Evolutionary conservation across 2,797 vertebrate species (phyloP).

Genomic region (Gobio occitaniae): DNA sequence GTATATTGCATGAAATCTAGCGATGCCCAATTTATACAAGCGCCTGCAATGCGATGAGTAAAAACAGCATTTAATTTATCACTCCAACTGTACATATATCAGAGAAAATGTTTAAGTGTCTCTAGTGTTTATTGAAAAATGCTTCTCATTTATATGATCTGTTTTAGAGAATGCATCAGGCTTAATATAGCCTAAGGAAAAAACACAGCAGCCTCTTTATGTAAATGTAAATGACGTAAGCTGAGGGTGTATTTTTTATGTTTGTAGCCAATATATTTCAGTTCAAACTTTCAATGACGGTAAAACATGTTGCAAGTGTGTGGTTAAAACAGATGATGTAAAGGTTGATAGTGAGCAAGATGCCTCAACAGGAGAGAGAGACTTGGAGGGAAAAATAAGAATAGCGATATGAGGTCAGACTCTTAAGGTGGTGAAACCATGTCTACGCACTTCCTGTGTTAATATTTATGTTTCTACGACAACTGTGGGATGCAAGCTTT

Average conservation of each 20-base stretch:
- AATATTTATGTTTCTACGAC: conserved; percentile 59
- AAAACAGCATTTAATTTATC: not conserved
- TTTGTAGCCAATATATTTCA: not conserved
- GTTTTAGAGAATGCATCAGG: not conserved
- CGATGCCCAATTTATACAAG: not conserved
- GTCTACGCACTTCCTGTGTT: conserved; percentile 51
- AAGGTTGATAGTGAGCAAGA: not conserved
- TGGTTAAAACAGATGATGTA: not conserved
- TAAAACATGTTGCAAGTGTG: not conserved
- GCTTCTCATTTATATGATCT: not conserved
- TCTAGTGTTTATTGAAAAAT: not conserved
- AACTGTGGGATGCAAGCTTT: conserved; percentile 45
- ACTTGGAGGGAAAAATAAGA: not conserved
- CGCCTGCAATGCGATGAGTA: not conserved
- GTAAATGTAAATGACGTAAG: not conserved
- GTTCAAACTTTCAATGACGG: not conserved
- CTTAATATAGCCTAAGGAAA: not conserved
- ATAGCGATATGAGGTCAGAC: conserved; percentile 4
- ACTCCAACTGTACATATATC: not conserved
- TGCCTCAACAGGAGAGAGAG: not conserved
- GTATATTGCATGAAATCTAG: not conserved
- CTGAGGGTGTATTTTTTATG: not conserved
- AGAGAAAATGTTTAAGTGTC: not conserved
- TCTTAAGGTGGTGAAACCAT: not conserved
- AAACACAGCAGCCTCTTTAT: not conserved